Conservation (phyloP, 1,140 invertebrate species). For the Magallana gigas region DNA sequence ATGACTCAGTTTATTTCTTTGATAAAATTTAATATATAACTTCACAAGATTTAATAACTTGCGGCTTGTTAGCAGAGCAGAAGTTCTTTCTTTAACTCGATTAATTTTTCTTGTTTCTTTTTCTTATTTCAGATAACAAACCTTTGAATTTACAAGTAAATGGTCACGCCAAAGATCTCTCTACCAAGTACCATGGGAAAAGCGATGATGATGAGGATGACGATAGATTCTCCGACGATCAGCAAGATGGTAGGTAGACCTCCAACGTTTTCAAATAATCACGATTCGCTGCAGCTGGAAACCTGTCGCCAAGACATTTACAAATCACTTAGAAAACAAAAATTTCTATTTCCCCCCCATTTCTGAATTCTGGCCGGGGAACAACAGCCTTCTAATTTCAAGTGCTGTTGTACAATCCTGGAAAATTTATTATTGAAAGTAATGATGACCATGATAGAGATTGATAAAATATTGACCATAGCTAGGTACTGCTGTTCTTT, state of each 20-base stretch:
- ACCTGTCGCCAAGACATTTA: neutral
- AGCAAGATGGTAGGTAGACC: slow-evolving; percentile 68
- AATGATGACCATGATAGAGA: too few species aligned
- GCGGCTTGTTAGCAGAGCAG: slow-evolving; percentile 16
- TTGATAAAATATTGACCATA: too few species aligned
- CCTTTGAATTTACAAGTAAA: slow-evolving; percentile 68
- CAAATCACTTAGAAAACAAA: neutral
- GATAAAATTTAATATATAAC: slow-evolving; percentile 37
- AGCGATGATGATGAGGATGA: slow-evolving; percentile 68
- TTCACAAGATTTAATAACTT: slow-evolving; percentile 34
- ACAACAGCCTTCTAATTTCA: too few species aligned
- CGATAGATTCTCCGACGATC: slow-evolving; percentile 66
- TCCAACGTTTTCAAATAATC: too few species aligned
- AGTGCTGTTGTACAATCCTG: too few species aligned
- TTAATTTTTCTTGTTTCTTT: slow-evolving; percentile 42
- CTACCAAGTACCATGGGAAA: slow-evolving; percentile 48
- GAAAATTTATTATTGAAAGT: too few species aligned
- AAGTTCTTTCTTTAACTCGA: slow-evolving; percentile 17
- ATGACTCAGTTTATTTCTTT: slow-evolving; percentile 24
- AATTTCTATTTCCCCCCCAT: too few species aligned
- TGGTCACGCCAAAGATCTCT: slow-evolving; percentile 62
- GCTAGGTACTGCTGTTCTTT: too few species aligned
- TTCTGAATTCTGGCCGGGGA: too few species aligned
- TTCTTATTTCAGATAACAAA: slow-evolving; percentile 64
- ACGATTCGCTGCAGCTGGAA: neutral